These are phyloP conservation scores for Drosophila azteca DNA, from an alignment of 1,140 invertebrate genomes.

Conservation along the genomic window DNA sequence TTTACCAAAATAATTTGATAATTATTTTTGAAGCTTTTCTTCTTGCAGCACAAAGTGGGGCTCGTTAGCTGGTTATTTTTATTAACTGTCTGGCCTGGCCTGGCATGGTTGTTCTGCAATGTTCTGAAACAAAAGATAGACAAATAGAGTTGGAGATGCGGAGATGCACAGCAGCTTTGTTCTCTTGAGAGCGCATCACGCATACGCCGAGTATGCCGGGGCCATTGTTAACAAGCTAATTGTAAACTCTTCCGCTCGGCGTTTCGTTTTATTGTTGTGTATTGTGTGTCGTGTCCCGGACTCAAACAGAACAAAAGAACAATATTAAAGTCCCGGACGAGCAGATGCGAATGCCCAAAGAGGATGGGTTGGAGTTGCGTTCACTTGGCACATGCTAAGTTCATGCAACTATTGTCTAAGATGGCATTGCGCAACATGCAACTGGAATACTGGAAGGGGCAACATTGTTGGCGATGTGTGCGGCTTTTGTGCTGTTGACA, in stretches of 20 bases:
- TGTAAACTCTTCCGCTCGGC: conserved; percentile 69
- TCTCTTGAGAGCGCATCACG: conserved; percentile 33
- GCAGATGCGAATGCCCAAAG: conserved; percentile 37
- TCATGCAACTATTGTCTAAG: conserved; percentile 62
- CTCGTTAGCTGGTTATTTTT: conserved; percentile 8
- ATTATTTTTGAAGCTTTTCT: conserved; percentile 41
- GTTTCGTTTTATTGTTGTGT: conserved; percentile 41
- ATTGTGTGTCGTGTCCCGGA: conserved; percentile 18
- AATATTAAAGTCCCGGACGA: conserved; percentile 28
- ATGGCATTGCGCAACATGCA: conserved; percentile 43
- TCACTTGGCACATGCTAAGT: conserved; percentile 46
- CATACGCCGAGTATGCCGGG: conserved; percentile 45
- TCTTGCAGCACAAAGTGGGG: neutral
- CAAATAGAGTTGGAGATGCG: neutral
- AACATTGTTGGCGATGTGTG: conserved; percentile 64
- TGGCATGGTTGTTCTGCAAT: conserved; percentile 24
- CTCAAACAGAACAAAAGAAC: conserved; percentile 30
- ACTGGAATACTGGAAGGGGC: conserved; percentile 23
- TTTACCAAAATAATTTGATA: conserved; percentile 49
- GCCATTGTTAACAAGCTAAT: conserved; percentile 71
- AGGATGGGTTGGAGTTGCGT: conserved; percentile 2
- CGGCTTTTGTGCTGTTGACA: conserved; percentile 64
- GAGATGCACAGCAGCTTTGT: neutral
- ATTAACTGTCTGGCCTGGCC: conserved; percentile 25
- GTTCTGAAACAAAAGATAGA: too few relatives aligned